Evolutionary conservation across 2,888 invertebrate genomes (phyloP), one percentile per base, ranked within the genome.

Genomic region (Archips crataeganus): DNA sequence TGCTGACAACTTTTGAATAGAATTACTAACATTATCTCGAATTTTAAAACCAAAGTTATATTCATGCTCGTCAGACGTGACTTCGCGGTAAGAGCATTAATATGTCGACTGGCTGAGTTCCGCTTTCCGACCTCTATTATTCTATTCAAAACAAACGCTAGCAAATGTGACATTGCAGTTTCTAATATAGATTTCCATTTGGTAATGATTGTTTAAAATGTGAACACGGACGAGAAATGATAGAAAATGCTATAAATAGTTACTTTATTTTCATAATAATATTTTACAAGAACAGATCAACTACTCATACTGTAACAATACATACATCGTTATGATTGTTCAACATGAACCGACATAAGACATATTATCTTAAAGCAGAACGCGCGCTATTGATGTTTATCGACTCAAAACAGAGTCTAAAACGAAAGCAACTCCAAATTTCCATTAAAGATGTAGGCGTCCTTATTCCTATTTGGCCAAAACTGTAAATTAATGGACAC

Each of bases 261-360:
- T 87, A 80, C 81, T 93, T 93, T 92, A 92, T 90, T 90, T 83
- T 67, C 45, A 69, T 64, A 69, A 69, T 64, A 69, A 80, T 86
- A 88, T 83, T 86, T 88, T 88, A 91, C 88, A 89, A 87, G 85
- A 91, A 91, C 89, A 88, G 80, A 91, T 93, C 91, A 66, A 49
- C 73, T 49, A 49, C 49, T 49, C n/a, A 49, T 74, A 87, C 85
- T 84, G 84, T 83, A 90, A 90, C 87, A 83, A 82, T 82, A 79
- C 81, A 82, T 85, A 84, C 85, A 54, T 66, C 85, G 45, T 61
- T 45, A 70, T 66, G 57, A 65, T 47, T 70, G 34, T 60, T 63
- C 54, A 73, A 74, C 70, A 73, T 45, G 62, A 62, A 62, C 45
- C 62, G 34, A 47, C 5, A 47, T 32, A 23, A 72, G 23, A 15